Base-by-base conservation (phyloP, 2,888 invertebrate genomes). In the Philereme transversata region DNA sequence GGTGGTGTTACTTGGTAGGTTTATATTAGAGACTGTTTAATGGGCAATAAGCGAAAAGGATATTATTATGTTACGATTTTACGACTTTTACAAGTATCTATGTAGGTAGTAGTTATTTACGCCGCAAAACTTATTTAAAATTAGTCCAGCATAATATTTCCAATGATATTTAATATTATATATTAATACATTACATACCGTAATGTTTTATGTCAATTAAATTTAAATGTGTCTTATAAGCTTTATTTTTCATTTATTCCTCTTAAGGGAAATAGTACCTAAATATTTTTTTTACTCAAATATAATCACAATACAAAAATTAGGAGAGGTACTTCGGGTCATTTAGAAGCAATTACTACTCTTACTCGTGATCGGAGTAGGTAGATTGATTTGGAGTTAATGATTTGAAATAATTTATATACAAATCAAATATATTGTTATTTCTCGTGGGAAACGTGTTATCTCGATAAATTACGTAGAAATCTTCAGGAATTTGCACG, bases 1-100 rank as follows among this genome's bases (percentile, higher is more conserved):
- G 80, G 79, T 82, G 78, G 76, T 84, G 75, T 75, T 71, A 70
- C 73, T 43, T 67, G 50, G 41, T 54, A 45, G 38, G 10, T 43
- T 10, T 4, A 43, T 43, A 10, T 43, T 43, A 43, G 0, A 43
- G 7, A n/a, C 43, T 43, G 35, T 49, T 10, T 7, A 53, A n/a
- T 45, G 57, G 54, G 51, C 48, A 57, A 51, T 52, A 5, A 57
- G 45, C 60, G 53, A 5, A n/a, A 10, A 46, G 33, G 5, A 46
- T 33, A 33, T 4, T 22, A 22, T 45, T 22, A 22, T 22, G 22
- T 22, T 22, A 4, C 6, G 40, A 40, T 40, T 22, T 7, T 46
- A 46, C 46, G 22, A 46, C 46, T 22, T 46, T 22, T 22, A 46
- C 46, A 8, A 46, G 33, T 22, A 44, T 5, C 5, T 44, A 44